Evolutionary conservation across 2,888 invertebrate species (phyloP), one percentile per base, ranked within the genome.

Genomic region (Syrphus vitripennis): DNA sequence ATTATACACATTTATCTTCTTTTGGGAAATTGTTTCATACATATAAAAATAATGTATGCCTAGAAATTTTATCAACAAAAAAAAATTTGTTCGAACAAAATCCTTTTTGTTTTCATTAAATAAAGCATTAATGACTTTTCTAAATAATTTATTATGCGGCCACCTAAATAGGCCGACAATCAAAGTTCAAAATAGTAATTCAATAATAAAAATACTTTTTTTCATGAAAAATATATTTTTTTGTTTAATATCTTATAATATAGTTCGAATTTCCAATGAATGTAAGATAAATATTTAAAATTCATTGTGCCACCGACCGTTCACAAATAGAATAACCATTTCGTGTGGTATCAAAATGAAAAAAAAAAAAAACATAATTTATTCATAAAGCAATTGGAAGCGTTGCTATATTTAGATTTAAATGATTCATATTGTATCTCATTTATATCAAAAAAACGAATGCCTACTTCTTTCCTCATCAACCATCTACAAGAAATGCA

Each of bases 361-460:
- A 48, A 24, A 16, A n/a, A 65, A 75, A 75, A 31, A 12, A 40
- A 77, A 70, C 34, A 61, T 63, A 55, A 70, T 70, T 70, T 31
- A 53, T 31, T 75, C 26, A 55, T 37, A 37, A 29, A 50, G 42
- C 53, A 75, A 75, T 53, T 61, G 26, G 34, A 69, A 63, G 12
- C n/a, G 40, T 12, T 55, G 75, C 81, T 81, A 81, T 75, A 29
- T 81, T 75, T 81, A 75, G 69, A 59, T 14, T 4, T 12, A 21
- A 42, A 70, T 75, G 81, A 81, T 16, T 81, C 75, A 81, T 81
- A 40, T 63, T 42, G 29, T 53, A 80, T 59, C 40, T 19, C 37
- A 59, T 61, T 67, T 69, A 19, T 53, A 80, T 61, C 34, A 53
- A 59, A 26, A 19, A 40, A 40, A 29, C 1, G 3, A 16, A 42